Evolutionary conservation across 2,888 invertebrate genomes (phyloP), one percentile per base, ranked within the genome.

Genomic region (Orthosia gracilis): DNA sequence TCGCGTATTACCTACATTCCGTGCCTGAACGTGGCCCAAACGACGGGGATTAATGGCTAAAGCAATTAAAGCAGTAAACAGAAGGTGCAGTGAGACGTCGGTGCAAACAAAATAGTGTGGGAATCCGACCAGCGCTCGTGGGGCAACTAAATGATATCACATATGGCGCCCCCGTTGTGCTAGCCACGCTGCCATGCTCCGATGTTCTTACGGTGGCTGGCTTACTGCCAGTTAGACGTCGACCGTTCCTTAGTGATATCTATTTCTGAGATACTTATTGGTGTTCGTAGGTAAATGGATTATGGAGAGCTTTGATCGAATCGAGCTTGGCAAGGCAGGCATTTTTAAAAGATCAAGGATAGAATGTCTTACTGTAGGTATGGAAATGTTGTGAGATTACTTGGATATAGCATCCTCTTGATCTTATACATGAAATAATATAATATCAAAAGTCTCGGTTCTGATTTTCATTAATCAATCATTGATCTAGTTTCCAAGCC

Each of bases 11-110:
- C 88, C 89, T 86, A 88, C 88, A 91, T 90, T 90, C 88, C 91
- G 89, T 88, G 90, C 89, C 92, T 92, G 91, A 91, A 87, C 82
- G 87, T 89, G 85, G 91, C 90, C 91, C 88, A 87, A 88, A 86
- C 87, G 94, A 94, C 95, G 89, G 91, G 93, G 92, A 94, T 94
- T 94, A 94, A 95, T 94, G 93, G 91, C 92, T 90, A 84, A 90
- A 93, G 94, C 94, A 94, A 95, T 95, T 94, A 95, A 94, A 95
- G 94, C 93, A 94, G 94, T 94, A 94, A 94, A 94, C 94, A 94
- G 93, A 93, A 94, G 94, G 94, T 94, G 94, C 94, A 94, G 90
- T 89, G 90, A 90, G 91, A 91, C 89, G 84, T 85, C 80, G 84
- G 84, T 83, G 87, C 91, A 91, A 92, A 91, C 92, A 92, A 93